A percentile compares a stretch with the other conserved stretches of the same genome.
phyloP scores from a whole-genome alignment of 2,797 vertebrate genomes.

The Gadopsis bispinosus region DNA sequence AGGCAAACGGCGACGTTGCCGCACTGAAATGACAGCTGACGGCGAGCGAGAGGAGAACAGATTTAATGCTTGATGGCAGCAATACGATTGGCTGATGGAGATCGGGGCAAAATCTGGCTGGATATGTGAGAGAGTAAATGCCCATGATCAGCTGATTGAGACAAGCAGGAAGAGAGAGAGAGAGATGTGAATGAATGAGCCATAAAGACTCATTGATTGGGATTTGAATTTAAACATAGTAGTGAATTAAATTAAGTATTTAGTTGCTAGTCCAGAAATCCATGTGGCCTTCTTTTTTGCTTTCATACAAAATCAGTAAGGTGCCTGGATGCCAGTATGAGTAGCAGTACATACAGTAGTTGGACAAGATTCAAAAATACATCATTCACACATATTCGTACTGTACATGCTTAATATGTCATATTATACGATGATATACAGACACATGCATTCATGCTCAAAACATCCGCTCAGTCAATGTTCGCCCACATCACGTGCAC shows the following conservation, averaged over 20 bases:
- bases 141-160: no score
- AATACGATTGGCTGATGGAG: no score
- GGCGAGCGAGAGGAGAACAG: no score
- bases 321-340: not conserved
- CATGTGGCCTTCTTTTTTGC: not conserved
- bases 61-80: no score
- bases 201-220: not conserved
- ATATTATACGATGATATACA: no score
- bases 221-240: not conserved
- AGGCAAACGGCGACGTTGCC: no score
- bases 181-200: no score
- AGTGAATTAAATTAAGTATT: not conserved
- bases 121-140: no score
- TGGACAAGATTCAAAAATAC: not conserved
- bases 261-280: not conserved
- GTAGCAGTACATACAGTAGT: not conserved
- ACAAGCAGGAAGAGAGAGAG: no score
- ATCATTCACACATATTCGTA: not conserved
- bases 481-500: slow-evolving; percentile 33
- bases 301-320: not conserved
- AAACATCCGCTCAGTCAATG: slow-evolving; percentile 8
- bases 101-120: no score
- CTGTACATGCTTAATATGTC: not conserved
- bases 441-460: not conserved
- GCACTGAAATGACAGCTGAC: no score